These are phyloP conservation scores for Grus americana DNA, from an alignment of 2,113 vertebrate species.

Conservation along the genomic window DNA sequence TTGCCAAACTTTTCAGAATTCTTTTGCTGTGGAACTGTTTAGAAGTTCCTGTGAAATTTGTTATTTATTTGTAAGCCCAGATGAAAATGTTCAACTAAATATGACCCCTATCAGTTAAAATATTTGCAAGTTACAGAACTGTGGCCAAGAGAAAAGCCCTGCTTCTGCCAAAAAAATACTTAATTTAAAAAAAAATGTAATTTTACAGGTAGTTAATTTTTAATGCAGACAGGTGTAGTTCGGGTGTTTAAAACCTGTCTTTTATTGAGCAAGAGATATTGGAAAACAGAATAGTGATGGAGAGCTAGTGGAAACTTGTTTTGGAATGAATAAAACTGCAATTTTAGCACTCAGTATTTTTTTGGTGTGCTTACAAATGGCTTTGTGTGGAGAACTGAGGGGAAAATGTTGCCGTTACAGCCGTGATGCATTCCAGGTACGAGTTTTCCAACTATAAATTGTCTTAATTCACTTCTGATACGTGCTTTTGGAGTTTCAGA, in stretches of 20 bases:
- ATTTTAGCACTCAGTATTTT: background rate
- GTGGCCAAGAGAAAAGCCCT: background rate
- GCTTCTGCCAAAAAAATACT: background rate
- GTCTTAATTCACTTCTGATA: background rate
- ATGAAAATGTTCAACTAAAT: constrained; percentile 19
- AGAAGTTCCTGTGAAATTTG: background rate
- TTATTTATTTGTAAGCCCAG: background rate
- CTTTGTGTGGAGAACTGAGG: background rate
- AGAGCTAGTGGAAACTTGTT: constrained; percentile 6
- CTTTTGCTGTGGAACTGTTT: background rate
- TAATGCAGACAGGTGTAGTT: constrained; percentile 22
- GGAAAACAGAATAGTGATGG: background rate
- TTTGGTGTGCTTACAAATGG: background rate
- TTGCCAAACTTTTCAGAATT: background rate
- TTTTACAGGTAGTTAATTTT: constrained; percentile 44
- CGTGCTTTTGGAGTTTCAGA: background rate
- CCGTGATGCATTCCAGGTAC: background rate
- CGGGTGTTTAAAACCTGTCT: background rate
- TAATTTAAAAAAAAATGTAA: background rate
- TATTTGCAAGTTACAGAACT: background rate
- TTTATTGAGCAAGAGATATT: constrained; percentile 11
- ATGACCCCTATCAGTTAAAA: background rate
- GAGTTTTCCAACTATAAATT: background rate
- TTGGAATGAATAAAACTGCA: background rate
- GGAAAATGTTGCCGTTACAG: background rate